Conservation (phyloP, 2,888 invertebrate species). For the Drosophila macrospina region DNA sequence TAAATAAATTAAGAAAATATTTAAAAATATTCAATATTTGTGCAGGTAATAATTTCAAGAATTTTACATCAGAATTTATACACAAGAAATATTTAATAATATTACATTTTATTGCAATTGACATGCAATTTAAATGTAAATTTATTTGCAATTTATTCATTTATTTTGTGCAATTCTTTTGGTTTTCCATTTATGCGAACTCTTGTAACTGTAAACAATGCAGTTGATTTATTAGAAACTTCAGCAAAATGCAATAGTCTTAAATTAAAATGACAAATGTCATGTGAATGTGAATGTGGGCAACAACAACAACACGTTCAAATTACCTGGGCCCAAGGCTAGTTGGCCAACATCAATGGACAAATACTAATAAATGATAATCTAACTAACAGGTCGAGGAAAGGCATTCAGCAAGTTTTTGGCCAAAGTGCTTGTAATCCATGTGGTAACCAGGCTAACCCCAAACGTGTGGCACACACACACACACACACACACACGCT, state of each 20-base stretch:
- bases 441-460: neutral
- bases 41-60: neutral
- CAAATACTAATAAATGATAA: conserved; percentile 7
- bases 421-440: conserved; percentile 11
- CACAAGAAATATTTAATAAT: too few relatives aligned
- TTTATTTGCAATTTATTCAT: too few relatives aligned
- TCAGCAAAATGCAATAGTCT: neutral
- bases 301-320: neutral
- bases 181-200: neutral
- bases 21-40: neutral
- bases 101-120: neutral
- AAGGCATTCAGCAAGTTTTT: conserved; percentile 17
- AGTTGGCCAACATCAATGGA: conserved; percentile 3
- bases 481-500: neutral
- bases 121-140: conserved; percentile 1
- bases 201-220: neutral
- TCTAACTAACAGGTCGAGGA: conserved; percentile 13
- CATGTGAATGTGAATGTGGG: too few relatives aligned
- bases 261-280: neutral
- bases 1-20: neutral
- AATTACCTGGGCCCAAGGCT: neutral
- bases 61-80: too few relatives aligned
- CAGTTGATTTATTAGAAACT: neutral
- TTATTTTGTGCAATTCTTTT: neutral
- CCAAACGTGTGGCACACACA: conserved; percentile 1